Base-by-base conservation (phyloP, 1,140 invertebrate species). In the Artemia franciscana region DNA sequence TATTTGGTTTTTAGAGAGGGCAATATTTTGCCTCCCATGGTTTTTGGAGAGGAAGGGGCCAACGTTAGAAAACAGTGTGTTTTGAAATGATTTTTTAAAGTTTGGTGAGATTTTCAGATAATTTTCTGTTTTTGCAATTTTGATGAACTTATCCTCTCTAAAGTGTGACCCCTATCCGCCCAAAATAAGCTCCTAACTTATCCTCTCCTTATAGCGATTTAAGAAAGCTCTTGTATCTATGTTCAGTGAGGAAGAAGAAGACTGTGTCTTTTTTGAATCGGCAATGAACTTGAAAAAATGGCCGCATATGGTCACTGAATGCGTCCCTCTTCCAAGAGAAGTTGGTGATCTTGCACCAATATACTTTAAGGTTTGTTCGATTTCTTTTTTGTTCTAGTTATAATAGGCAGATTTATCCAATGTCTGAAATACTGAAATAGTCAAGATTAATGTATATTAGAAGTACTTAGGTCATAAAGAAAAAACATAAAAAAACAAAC, bases 211-310 rank as follows among this genome's bases (percentile, higher is more conserved):
- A 62, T 70, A 84, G 78, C 75, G 78, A 65, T 84, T 86, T 64
- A 79, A 88, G 57, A 84, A 81, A 72, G 77, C 80, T 5, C 69
- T 97, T 0, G 83, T 82, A 0, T 77, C 79, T 64, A 85, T 93
- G 79, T 96, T 89, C 72, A 74, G 75, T 5, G 73, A 70, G 5
- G 23, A 68, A 5, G 79, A 85, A 58, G 76, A 86, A 69, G 87
- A 89, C 74, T 79, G 85, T n/a, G 76, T 97, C 0, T 94, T 96
- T 72, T 90, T 91, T 77, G 94, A 98, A 78, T 84, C 82, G 15
- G 86, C 84, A 24, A 81, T 81, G 65, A 78, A 79, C 69, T 74
- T 90, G 21, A 78, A 84, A 63, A 77, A 78, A 68, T 82, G 81
- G 68, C 86, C 88, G 5, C 93, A 98, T 71, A 84, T 93, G 79